Evolutionary conservation across 1,140 invertebrate genomes (phyloP).

Genomic region (Galleria mellonella): DNA sequence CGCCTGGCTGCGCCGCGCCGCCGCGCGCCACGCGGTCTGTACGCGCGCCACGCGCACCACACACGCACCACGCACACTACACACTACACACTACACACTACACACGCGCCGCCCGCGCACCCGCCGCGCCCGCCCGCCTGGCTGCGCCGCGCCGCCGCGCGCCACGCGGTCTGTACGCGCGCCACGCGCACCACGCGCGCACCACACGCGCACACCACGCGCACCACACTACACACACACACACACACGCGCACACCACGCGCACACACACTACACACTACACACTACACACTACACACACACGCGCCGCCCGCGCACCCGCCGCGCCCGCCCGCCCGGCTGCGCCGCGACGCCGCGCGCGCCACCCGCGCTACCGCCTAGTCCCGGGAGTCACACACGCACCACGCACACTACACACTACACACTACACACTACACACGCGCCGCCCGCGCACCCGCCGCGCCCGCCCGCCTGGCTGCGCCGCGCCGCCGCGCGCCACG

Average conservation of each 20-base stretch:
- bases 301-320: background rate
- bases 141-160: constrained; percentile 87
- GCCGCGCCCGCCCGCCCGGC: too few species aligned
- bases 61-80: constrained; percentile 86
- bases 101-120: constrained; percentile 62
- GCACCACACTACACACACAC: too few species aligned
- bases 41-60: too few species aligned
- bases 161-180: constrained; percentile 85
- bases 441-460: constrained; percentile 47
- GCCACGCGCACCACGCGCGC: constrained; percentile 86
- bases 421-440: too few species aligned
- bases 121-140: constrained; percentile 80
- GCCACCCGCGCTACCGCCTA: too few species aligned
- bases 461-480: constrained; percentile 87
- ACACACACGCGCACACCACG: too few species aligned
- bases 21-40: constrained; percentile 87
- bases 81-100: too few species aligned
- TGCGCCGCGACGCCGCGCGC: too few species aligned
- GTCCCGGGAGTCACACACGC: too few species aligned
- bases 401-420: too few species aligned
- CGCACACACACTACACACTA: too few species aligned
- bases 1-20: constrained; percentile 90
- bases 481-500: constrained; percentile 88
- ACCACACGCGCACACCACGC: constrained; percentile 77
- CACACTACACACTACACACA: too few species aligned